phyloP scores from a whole-genome alignment of 1,140 invertebrate species.

The Lamellibrachia luymesi region DNA sequence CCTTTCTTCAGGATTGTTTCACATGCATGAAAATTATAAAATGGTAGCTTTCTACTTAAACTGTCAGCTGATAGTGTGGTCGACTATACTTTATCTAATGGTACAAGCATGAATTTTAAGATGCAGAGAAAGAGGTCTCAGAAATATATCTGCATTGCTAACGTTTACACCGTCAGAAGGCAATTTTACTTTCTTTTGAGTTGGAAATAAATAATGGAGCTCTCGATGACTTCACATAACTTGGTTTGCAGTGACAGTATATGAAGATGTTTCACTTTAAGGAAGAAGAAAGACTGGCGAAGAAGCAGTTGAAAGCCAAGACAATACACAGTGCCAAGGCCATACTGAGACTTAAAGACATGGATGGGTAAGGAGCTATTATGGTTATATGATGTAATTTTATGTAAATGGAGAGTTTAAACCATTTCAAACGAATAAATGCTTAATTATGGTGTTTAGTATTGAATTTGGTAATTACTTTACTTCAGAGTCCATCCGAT shows the following conservation, averaged over 20 bases:
- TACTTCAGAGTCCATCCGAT: no score
- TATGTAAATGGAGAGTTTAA: not conserved
- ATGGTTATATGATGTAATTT: not conserved
- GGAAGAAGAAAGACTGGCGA: constrained; percentile 29
- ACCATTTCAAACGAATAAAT: no score
- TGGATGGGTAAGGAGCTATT: constrained; percentile 62
- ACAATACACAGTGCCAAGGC: not conserved
- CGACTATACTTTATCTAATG: no score
- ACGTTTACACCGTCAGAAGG: not conserved
- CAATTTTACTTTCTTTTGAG: not conserved
- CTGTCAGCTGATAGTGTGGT: no score
- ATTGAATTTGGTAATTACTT: no score
- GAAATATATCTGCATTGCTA: no score
- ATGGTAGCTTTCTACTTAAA: no score
- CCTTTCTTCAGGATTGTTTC: no score
- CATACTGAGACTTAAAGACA: constrained; percentile 57
- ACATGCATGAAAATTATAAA: no score
- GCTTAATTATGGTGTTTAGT: no score
- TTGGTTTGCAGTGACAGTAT: not conserved
- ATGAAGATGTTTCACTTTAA: not conserved
- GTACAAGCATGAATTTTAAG: no score
- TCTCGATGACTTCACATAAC: not conserved
- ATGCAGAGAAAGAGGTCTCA: no score
- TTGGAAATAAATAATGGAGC: not conserved
- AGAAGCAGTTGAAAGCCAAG: constrained; percentile 27